Evolutionary conservation across 2,888 invertebrate species (phyloP).

Genomic region (Brenthis ino): DNA sequence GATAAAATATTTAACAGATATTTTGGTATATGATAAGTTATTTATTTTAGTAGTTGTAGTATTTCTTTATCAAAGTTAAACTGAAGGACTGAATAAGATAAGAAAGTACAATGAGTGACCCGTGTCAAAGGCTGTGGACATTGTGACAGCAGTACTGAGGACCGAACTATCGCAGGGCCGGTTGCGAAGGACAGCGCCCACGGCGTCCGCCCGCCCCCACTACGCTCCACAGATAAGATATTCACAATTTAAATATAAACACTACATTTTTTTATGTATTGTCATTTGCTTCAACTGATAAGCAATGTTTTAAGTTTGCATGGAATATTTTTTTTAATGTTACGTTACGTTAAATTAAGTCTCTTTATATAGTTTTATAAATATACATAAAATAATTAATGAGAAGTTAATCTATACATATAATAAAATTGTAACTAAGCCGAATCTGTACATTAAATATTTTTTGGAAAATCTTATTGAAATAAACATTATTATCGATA

Average conservation of each 20-base stretch:
- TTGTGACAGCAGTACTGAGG: slow-evolving; percentile 50
- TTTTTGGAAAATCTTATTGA: too few relatives aligned
- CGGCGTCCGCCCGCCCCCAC: slow-evolving; percentile 60
- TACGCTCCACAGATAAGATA: slow-evolving; percentile 59
- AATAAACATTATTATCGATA: too few relatives aligned
- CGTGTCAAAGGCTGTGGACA: slow-evolving; percentile 50
- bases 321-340: too few relatives aligned
- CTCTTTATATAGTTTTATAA: too few relatives aligned
- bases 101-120: slow-evolving; percentile 40
- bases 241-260: slow-evolving; percentile 46
- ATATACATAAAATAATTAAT: too few relatives aligned
- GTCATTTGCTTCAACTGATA: background rate
- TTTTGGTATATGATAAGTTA: background rate
- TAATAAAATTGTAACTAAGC: too few relatives aligned
- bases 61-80: slow-evolving; percentile 19
- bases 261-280: slow-evolving; percentile 23
- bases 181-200: slow-evolving; percentile 75
- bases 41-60: slow-evolving; percentile 1
- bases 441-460: too few relatives aligned
- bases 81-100: slow-evolving; percentile 20
- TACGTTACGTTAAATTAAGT: too few relatives aligned
- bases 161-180: slow-evolving; percentile 59
- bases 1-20: slow-evolving; percentile 5
- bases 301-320: background rate
- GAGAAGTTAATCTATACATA: too few relatives aligned